Conservation (phyloP, 2,888 invertebrate species). For the Leptinotarsa rubiginosa region DNA sequence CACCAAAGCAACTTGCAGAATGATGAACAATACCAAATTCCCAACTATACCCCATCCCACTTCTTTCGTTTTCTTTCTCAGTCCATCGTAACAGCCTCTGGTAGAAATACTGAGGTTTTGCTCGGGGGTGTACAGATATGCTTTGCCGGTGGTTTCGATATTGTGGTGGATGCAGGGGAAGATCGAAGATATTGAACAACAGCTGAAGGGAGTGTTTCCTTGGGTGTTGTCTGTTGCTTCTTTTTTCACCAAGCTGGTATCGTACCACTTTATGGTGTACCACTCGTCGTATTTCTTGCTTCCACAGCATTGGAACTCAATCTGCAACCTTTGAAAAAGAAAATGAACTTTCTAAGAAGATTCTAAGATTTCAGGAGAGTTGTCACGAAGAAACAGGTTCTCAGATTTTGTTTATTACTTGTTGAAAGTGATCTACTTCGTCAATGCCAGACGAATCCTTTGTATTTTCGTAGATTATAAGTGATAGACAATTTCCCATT, state of each 20-base stretch:
- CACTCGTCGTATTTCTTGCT: slow-evolving; percentile 73
- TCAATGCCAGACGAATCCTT: too few relatives aligned
- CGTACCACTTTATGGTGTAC: slow-evolving; percentile 73
- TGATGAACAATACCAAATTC: slow-evolving; percentile 53
- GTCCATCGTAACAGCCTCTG: slow-evolving; percentile 60
- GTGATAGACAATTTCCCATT: too few relatives aligned
- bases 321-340: slow-evolving; percentile 66
- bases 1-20: slow-evolving; percentile 54
- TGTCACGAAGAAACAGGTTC: too few relatives aligned
- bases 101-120: slow-evolving; percentile 63
- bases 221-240: slow-evolving; percentile 41
- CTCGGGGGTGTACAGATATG: slow-evolving; percentile 70
- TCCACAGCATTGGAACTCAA: slow-evolving; percentile 74
- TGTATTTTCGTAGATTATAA: too few relatives aligned
- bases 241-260: slow-evolving; percentile 61
- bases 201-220: slow-evolving; percentile 74
- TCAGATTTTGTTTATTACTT: too few relatives aligned
- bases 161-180: slow-evolving; percentile 73
- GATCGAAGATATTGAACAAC: slow-evolving; percentile 70
- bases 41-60: slow-evolving; percentile 61
- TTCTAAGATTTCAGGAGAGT: background rate
- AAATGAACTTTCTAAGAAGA: background rate
- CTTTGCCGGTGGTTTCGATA: slow-evolving; percentile 68
- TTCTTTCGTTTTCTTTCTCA: slow-evolving; percentile 56
- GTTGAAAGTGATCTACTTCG: background rate